Evolutionary conservation across 2,113 vertebrate species (phyloP).

Genomic region (Thamnaconus septentrionalis): DNA sequence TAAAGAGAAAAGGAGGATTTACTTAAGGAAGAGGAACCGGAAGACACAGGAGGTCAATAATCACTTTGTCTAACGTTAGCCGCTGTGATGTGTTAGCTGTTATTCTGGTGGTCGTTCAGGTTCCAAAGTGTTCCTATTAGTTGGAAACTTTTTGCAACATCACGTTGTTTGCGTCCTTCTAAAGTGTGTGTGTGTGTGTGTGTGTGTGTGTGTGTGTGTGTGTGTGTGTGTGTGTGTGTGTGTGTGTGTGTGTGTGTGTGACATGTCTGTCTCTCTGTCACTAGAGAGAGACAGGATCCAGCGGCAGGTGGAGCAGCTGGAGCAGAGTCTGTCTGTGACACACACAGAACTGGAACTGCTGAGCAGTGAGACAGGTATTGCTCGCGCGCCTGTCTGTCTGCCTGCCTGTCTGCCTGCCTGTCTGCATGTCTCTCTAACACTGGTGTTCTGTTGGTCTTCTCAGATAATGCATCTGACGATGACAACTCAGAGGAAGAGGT

Average conservation of each 20-base stretch:
- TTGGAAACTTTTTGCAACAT: no score
- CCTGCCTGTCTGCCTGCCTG: slow-evolving; percentile 1
- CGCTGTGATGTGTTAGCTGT: no score
- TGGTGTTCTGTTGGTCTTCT: slow-evolving; percentile 10
- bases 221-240: background rate
- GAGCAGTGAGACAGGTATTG: slow-evolving; percentile 60
- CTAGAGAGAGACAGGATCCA: slow-evolving; percentile 58
- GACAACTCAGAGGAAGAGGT: slow-evolving; percentile 34
- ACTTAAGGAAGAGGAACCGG: background rate
- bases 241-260: slow-evolving; percentile 10
- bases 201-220: slow-evolving; percentile 8
- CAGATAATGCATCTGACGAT: slow-evolving; percentile 44
- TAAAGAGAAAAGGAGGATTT: background rate
- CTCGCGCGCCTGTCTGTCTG: background rate
- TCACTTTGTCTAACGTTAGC: no score
- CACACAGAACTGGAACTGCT: slow-evolving; percentile 47
- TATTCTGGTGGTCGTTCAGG: no score
- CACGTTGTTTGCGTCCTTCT: background rate
- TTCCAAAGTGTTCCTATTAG: no score
- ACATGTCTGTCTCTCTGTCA: slow-evolving; percentile 54
- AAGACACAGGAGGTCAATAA: background rate
- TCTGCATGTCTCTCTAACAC: slow-evolving; percentile 3
- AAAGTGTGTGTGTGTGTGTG: slow-evolving; percentile 1
- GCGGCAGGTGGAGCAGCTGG: slow-evolving; percentile 53
- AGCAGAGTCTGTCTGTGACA: slow-evolving; percentile 40